These are phyloP conservation scores for Borostomias antarcticus DNA, from an alignment of 2,797 vertebrate genomes.

Conservation along the genomic window DNA sequence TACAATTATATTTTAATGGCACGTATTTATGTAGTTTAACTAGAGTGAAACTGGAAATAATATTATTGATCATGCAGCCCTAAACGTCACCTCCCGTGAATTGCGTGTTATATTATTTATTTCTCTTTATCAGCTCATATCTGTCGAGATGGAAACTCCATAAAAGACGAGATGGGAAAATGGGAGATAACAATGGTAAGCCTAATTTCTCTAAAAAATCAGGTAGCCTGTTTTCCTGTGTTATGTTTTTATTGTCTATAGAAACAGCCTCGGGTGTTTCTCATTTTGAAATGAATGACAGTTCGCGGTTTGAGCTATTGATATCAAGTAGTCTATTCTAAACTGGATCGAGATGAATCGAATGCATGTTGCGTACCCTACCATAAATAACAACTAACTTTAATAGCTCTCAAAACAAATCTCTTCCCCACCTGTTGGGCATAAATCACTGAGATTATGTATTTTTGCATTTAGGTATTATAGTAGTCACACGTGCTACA, in stretches of 20 bases:
- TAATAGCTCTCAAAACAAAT: too few relatives aligned
- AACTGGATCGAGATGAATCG: too few relatives aligned
- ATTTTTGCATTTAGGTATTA: background rate
- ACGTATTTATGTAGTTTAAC: constrained; percentile 38
- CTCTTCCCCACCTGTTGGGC: constrained; percentile 40
- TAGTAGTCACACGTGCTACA: background rate
- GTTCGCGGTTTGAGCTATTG: background rate
- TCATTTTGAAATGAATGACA: background rate
- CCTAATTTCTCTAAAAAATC: background rate
- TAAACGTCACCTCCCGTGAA: constrained; percentile 6
- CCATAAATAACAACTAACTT: too few relatives aligned
- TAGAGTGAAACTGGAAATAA: background rate
- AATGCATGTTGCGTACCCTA: too few relatives aligned
- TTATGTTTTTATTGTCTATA: background rate
- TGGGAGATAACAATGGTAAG: constrained; percentile 81
- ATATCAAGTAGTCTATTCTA: background rate
- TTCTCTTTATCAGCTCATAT: background rate
- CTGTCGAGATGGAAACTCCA: constrained; percentile 54
- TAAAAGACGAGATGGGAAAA: constrained; percentile 77
- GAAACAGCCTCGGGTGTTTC: background rate
- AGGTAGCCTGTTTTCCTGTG: background rate
- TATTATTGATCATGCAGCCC: constrained; percentile 34
- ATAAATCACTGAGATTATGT: constrained; percentile 21
- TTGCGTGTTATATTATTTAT: constrained; percentile 26
- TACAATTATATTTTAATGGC: constrained; percentile 18